Evolutionary conservation across 2,797 vertebrate species (phyloP), one percentile per base, ranked within the genome.

Genomic region (Morus bassanus): DNA sequence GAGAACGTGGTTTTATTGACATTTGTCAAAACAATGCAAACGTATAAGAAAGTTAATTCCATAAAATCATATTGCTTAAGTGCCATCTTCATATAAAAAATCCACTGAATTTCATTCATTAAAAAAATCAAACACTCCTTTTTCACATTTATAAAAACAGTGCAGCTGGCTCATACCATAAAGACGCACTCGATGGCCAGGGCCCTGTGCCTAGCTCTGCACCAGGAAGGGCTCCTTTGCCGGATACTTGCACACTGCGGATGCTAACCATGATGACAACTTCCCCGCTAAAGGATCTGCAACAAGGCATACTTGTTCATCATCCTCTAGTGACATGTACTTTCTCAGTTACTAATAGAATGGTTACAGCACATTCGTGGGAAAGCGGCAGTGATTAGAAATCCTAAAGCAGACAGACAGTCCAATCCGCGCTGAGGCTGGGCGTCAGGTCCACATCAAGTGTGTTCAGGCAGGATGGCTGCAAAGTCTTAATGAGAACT

Each of bases 1-100:
- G 56, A 94, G 41, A 89, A 88, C 25, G 88, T 64, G 41, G 28
- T 45, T 96, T 97, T 94, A 98, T 86, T 97, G 79, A 95, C 96
- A 93, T 88, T 60, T 24, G 87, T 56, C 96, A 97, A 80, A 94
- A 94, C 27, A 41, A 46, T 1, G 43, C 93, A 94, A 96, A 93
- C 33, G 11, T 37, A 3, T n/a, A 94, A 85, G 80, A 67, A 85
- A 95, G 25, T 46, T 28, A 70, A 94, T 65, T 88, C 95, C 85
- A 93, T 83, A 91, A 92, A 88, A 81, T 61, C 81, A 91, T 53
- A 91, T 27, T 89, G 31, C 53, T 93, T 87, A 95, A 97, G 74
- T 85, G 89, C 85, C 79, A 95, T 75, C 84, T 89, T 92, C 92
- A 67, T 35, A 67, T 75, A 94, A 97, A 97, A 78, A 68, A 76